These are phyloP conservation scores for Tolypeutes matacus DNA, from an alignment of 2,797 vertebrate species.

Conservation along the genomic window DNA sequence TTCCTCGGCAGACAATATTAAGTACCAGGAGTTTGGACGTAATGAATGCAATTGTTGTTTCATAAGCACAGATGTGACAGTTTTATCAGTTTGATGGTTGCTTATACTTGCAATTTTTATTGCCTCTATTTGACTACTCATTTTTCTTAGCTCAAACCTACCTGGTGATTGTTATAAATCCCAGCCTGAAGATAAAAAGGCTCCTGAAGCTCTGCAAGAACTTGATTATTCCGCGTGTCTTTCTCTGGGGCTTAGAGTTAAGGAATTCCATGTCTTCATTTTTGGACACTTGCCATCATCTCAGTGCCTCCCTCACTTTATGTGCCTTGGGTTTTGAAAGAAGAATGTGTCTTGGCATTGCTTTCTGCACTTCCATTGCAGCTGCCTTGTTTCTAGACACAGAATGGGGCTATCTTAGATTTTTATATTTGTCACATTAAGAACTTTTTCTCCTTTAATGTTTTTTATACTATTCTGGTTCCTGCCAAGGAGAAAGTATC, in stretches of 20 bases:
- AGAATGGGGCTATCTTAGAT: not conserved
- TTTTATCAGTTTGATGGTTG: not conserved
- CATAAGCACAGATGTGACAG: slow-evolving; percentile 33
- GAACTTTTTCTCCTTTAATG: not conserved
- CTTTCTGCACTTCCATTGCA: not conserved
- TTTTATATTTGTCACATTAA: slow-evolving; percentile 10
- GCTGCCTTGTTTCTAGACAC: not conserved
- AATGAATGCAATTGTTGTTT: slow-evolving; percentile 61
- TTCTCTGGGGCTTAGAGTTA: slow-evolving; percentile 63
- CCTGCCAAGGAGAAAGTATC: not conserved
- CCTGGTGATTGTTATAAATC: slow-evolving; percentile 69
- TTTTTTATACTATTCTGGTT: not conserved
- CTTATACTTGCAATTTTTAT: slow-evolving; percentile 70
- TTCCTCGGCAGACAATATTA: slow-evolving; percentile 39
- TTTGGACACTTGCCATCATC: not conserved
- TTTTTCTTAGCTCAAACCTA: slow-evolving; percentile 75
- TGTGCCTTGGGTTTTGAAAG: not conserved
- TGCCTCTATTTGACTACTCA: slow-evolving; percentile 63
- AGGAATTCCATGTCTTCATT: slow-evolving; percentile 11
- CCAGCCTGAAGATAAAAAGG: slow-evolving; percentile 75
- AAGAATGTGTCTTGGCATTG: not conserved
- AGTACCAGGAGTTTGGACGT: slow-evolving; percentile 40
- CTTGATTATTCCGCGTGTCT: slow-evolving; percentile 57
- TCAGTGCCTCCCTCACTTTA: not conserved
- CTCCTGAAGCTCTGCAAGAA: slow-evolving; percentile 51